These are phyloP conservation scores for Crotalus helleri DNA, from an alignment of 2,113 vertebrate species.

Conservation along the genomic window DNA sequence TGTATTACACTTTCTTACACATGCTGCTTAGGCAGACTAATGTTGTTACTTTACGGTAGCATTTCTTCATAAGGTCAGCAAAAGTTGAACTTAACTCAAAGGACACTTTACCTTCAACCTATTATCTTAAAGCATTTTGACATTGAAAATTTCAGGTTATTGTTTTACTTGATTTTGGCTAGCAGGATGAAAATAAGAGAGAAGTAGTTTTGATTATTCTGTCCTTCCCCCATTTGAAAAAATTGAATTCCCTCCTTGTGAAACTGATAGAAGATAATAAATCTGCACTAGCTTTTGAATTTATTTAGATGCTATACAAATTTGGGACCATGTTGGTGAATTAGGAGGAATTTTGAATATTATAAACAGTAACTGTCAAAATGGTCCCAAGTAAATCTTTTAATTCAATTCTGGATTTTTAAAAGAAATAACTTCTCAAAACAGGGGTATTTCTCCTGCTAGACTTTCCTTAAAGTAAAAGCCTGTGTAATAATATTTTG, in stretches of 20 bases:
- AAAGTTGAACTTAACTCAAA: neutral
- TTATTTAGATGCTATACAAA: neutral
- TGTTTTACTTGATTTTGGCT: neutral
- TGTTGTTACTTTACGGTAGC: neutral
- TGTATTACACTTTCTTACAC: neutral
- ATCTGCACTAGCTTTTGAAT: neutral
- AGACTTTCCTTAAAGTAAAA: neutral
- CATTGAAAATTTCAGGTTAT: neutral
- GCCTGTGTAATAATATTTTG: conserved; percentile 5
- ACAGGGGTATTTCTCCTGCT: neutral
- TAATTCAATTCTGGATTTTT: neutral
- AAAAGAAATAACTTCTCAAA: neutral
- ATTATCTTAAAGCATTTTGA: neutral
- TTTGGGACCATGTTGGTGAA: neutral
- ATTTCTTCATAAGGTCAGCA: neutral
- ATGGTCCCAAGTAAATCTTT: neutral
- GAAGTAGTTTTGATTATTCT: neutral
- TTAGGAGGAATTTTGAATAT: neutral
- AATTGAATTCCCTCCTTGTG: neutral
- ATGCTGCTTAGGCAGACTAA: neutral
- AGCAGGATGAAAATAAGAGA: neutral
- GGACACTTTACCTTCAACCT: neutral
- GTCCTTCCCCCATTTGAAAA: neutral
- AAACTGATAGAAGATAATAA: neutral
- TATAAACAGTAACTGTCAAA: neutral